phyloP scores from a whole-genome alignment of 2,797 vertebrate genomes.

The Siniperca obscura region DNA sequence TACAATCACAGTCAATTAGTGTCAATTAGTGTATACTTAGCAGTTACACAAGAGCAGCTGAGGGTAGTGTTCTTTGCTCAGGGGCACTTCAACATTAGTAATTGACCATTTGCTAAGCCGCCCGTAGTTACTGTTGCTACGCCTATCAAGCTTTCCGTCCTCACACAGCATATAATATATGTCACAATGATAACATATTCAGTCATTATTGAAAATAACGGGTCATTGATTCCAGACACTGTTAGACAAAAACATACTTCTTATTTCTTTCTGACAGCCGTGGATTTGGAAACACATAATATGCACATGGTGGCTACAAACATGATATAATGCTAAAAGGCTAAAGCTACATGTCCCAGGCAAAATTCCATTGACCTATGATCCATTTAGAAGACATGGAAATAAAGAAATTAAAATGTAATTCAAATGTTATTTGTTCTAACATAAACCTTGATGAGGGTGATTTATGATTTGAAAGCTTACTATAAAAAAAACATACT shows the following conservation, averaged over 20 bases:
- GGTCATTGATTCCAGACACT: too few species aligned
- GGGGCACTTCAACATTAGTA: constrained; percentile 12
- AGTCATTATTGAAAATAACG: not conserved
- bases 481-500: not conserved
- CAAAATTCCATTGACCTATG: not conserved
- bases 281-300: not conserved
- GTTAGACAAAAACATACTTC: not conserved
- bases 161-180: not conserved
- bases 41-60: constrained; percentile 4
- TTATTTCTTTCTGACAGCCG: not conserved
- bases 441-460: not conserved
- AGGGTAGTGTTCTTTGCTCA: constrained; percentile 18
- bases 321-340: not conserved
- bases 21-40: constrained; percentile 21
- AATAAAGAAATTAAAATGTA: too few species aligned
- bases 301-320: not conserved
- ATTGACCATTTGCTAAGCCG: not conserved
- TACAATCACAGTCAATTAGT: constrained; percentile 17
- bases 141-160: not conserved
- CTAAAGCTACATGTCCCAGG: not conserved
- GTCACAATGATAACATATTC: not conserved
- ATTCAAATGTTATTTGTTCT: not conserved
- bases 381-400: not conserved
- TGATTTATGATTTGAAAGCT: not conserved
- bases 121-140: not conserved